A percentile compares a stretch with the other conserved stretches of the same genome.
phyloP scores from a whole-genome alignment of 1,140 invertebrate genomes.

The Lepidurus apus region DNA sequence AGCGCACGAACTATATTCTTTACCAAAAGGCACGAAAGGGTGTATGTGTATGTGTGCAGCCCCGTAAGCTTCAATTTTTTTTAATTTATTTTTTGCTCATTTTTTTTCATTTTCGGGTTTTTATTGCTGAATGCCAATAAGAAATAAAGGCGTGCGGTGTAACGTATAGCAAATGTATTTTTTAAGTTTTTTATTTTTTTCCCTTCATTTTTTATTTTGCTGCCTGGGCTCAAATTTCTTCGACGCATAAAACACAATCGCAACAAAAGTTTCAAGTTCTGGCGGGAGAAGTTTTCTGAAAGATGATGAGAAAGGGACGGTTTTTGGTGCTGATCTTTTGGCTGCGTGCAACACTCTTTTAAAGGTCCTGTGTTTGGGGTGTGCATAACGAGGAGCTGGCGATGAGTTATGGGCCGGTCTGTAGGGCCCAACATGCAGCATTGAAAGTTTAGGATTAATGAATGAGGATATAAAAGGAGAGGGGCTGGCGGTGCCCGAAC shows the following conservation, averaged over 20 bases:
- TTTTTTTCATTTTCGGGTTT: background rate
- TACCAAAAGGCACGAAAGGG: too few relatives aligned
- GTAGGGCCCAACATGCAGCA: constrained; percentile 17
- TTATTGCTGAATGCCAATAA: constrained; percentile 4
- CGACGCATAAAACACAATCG: too few relatives aligned
- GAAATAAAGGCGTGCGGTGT: background rate
- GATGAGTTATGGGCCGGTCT: constrained; percentile 20
- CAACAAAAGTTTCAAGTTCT: too few relatives aligned
- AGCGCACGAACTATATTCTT: background rate
- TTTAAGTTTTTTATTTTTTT: too few relatives aligned
- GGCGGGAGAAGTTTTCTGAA: background rate
- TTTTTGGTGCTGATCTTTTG: constrained; percentile 8
- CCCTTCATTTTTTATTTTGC: too few relatives aligned
- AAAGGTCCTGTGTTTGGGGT: constrained; percentile 18
- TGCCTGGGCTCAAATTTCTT: too few relatives aligned
- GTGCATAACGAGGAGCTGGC: constrained; percentile 17
- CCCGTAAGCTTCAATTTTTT: background rate
- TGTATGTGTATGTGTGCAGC: too few relatives aligned
- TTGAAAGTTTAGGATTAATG: constrained; percentile 22
- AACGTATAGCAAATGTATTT: too few relatives aligned
- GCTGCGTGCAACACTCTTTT: constrained; percentile 17
- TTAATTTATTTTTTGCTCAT: background rate
- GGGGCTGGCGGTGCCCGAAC: constrained; percentile 19
- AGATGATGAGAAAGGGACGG: constrained; percentile 10
- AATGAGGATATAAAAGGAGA: constrained; percentile 22